Base-by-base conservation (phyloP, 1,140 invertebrate species). In the Eciton burchellii region DNA sequence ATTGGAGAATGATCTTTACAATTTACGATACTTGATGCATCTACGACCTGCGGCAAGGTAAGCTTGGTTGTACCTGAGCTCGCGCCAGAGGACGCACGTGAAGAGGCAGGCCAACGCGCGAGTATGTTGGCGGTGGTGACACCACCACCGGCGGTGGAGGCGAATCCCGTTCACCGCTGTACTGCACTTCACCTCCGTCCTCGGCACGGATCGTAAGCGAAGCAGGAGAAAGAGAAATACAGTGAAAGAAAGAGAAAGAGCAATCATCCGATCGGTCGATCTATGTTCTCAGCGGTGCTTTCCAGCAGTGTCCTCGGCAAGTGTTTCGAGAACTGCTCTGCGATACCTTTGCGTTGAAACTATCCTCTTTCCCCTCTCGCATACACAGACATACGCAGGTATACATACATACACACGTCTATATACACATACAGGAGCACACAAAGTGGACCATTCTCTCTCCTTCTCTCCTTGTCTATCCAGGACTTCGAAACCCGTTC, bases 181-280 rank as follows among this genome's bases (percentile, higher is more conserved):
- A 12, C 11, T 79, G 84, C 90, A 91, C 87, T 90, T 89, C 84
- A 88, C 87, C 88, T 91, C 82, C 85, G 85, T 85, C 88, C 88
- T 91, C 89, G 76, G 79, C 81, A 84, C 82, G 82, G 84, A 84
- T 84, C 87, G 87, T 74, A 84, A 84, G 79, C 73, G 81, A 68
- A 68, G 57, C 57, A 57, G 72, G 60, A 49, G 45, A 71, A 26
- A 72, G 60, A 35, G 35, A 35, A 35, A 35, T 2, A 35, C 49
- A 72, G 41, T 35, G 57, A 71, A 41, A 57, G 60, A 65, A 66
- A 56, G 57, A 24, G 6, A 62, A 56, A 43, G 45, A 19, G 4
- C 0, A 9, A 45, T 16, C 19, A 47, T 54, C 41, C 35, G 63
- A 71, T 74, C 45, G 59, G 54, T 54, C 47, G 59, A 35, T 74